A percentile compares a stretch with the other conserved stretches of the same genome.
phyloP scores from a whole-genome alignment of 2,113 vertebrate species.

The Carollia perspicillata region DNA sequence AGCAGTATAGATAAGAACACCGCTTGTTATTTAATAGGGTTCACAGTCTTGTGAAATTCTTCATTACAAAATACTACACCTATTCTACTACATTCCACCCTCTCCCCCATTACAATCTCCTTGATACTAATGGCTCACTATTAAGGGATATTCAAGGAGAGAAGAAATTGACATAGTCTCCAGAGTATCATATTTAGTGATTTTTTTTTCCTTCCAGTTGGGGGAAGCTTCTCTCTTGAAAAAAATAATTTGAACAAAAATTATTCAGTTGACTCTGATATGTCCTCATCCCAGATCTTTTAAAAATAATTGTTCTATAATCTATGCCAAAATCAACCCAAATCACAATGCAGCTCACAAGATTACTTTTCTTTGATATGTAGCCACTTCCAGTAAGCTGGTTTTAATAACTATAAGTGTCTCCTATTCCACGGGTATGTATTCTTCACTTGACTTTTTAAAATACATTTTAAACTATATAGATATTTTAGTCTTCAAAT shows the following conservation, averaged over 20 bases:
- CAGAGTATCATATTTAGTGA: neutral
- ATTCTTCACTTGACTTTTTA: neutral
- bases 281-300: neutral
- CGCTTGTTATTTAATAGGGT: neutral
- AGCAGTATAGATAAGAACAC: neutral
- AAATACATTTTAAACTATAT: neutral
- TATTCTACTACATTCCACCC: rapidly evolving
- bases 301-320: neutral
- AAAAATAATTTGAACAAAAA: neutral
- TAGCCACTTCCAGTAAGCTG: neutral
- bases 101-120: neutral
- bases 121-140: neutral
- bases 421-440: neutral
- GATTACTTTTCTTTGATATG: neutral
- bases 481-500: neutral
- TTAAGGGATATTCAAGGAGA: neutral
- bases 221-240: neutral
- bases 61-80: neutral
- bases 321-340: neutral
- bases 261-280: neutral
- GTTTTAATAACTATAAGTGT: neutral
- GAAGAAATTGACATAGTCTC: neutral
- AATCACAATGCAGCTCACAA: neutral
- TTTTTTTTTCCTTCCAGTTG: neutral
- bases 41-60: neutral